Conservation (phyloP, 1,140 invertebrate species). For the Homarus americanus region DNA sequence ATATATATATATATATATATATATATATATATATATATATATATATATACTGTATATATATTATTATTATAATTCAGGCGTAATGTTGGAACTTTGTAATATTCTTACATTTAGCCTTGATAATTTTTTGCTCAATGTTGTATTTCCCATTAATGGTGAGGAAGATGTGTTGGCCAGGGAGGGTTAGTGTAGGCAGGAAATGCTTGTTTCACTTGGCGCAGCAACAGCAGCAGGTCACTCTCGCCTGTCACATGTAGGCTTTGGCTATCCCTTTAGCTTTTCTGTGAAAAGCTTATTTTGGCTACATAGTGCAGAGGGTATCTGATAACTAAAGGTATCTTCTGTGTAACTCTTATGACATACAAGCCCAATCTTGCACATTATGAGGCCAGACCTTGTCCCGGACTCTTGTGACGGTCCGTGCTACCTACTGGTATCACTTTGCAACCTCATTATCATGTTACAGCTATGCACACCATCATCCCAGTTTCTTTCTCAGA, state of each 20-base stretch:
- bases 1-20: slow-evolving; percentile 4
- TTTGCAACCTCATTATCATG: slow-evolving; percentile 21
- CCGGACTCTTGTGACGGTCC: slow-evolving; percentile 8
- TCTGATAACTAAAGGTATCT: slow-evolving; percentile 50
- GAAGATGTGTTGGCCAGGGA: slow-evolving; percentile 56
- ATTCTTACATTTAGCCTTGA: slow-evolving; percentile 61
- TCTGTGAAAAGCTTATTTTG: slow-evolving; percentile 65
- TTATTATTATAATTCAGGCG: slow-evolving; percentile 31
- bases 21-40: slow-evolving; percentile 1
- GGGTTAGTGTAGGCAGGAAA: slow-evolving; percentile 47
- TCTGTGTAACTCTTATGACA: slow-evolving; percentile 42
- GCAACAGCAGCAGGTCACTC: slow-evolving; percentile 42
- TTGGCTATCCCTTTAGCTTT: slow-evolving; percentile 56
- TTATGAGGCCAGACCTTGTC: slow-evolving; percentile 27
- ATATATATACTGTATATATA: background rate
- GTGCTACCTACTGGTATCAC: slow-evolving; percentile 35
- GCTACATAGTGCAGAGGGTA: slow-evolving; percentile 48
- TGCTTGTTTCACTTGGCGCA: slow-evolving; percentile 51
- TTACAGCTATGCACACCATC: slow-evolving; percentile 44
- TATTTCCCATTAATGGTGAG: slow-evolving; percentile 49
- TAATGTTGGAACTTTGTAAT: slow-evolving; percentile 49
- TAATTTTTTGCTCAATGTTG: slow-evolving; percentile 61
- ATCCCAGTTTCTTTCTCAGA: slow-evolving; percentile 26
- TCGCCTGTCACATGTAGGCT: slow-evolving; percentile 37
- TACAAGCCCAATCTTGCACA: slow-evolving; percentile 25